These are phyloP conservation scores for Siderastrea siderea DNA, from an alignment of 92 coral and sea anemone species.

Conservation along the genomic window DNA sequence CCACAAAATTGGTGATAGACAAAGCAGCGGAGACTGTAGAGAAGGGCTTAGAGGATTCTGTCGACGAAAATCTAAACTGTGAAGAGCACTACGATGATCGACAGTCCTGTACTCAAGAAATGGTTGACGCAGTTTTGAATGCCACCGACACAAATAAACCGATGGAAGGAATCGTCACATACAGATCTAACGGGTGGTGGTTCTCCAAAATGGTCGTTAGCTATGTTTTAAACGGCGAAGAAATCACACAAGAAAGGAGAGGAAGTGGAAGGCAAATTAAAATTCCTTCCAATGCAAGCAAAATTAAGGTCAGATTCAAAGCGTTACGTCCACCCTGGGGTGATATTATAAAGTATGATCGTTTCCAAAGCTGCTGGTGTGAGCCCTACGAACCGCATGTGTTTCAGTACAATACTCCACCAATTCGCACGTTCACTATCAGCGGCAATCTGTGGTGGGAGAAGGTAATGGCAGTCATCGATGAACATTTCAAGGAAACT, in stretches of 20 bases:
- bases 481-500: no score
- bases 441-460: no score
- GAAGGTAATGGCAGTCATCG: no score
- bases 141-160: background rate
- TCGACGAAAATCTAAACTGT: background rate
- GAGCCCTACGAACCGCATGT: no score
- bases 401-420: no score
- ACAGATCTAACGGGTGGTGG: conserved; percentile 50
- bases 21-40: conserved; percentile 14
- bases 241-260: conserved; percentile 13
- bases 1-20: conserved; percentile 22
- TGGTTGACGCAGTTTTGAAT: background rate
- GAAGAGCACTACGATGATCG: background rate
- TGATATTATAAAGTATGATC: conserved; percentile 5
- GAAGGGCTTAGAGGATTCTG: background rate
- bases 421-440: no score
- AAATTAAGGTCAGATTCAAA: background rate
- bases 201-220: conserved; percentile 59
- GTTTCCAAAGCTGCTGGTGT: no score
- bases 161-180: conserved; percentile 27
- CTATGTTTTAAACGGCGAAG: background rate
- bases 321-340: conserved; percentile 35
- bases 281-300: conserved; percentile 43
- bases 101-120: background rate
- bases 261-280: conserved; percentile 40